A percentile compares a stretch with the other conserved stretches of the same genome.
Evolutionary conservation across 1,140 invertebrate species (phyloP).

Genomic region (Euura lappo): DNA sequence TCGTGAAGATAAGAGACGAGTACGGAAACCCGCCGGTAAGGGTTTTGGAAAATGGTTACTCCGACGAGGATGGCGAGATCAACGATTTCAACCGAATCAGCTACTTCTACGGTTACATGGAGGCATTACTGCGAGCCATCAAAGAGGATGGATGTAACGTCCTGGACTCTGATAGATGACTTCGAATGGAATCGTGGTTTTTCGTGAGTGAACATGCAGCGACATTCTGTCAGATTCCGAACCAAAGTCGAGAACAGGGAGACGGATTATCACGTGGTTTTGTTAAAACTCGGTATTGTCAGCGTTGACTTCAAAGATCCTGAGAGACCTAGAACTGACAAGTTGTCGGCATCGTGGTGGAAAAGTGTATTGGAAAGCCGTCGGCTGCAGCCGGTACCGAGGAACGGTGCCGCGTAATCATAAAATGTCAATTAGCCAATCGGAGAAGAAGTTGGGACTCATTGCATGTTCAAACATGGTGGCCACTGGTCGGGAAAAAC

Average conservation of each 20-base stretch:
- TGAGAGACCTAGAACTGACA: constrained; percentile 39
- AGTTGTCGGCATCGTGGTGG: constrained; percentile 37
- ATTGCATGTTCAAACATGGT: too few species aligned
- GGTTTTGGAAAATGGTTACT: neutral
- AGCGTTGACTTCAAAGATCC: constrained; percentile 54
- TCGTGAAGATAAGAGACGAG: neutral
- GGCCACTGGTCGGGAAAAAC: too few species aligned
- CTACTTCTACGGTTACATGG: neutral
- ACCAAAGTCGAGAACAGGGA: neutral
- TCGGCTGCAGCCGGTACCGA: neutral
- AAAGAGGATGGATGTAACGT: neutral
- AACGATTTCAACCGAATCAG: neutral
- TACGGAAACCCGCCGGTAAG: neutral
- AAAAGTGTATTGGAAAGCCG: neutral
- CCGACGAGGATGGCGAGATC: neutral
- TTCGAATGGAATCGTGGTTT: neutral
- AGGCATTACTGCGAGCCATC: neutral
- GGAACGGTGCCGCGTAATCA: neutral
- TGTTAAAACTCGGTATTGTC: constrained; percentile 52
- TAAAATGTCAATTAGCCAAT: too few species aligned
- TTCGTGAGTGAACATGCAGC: neutral
- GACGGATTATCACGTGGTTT: neutral
- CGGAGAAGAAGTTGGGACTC: too few species aligned
- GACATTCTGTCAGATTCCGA: neutral
- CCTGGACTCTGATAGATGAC: neutral